phyloP scores from a whole-genome alignment of 2,113 vertebrate genomes.

The Cyphomyrus plagiostoma region DNA sequence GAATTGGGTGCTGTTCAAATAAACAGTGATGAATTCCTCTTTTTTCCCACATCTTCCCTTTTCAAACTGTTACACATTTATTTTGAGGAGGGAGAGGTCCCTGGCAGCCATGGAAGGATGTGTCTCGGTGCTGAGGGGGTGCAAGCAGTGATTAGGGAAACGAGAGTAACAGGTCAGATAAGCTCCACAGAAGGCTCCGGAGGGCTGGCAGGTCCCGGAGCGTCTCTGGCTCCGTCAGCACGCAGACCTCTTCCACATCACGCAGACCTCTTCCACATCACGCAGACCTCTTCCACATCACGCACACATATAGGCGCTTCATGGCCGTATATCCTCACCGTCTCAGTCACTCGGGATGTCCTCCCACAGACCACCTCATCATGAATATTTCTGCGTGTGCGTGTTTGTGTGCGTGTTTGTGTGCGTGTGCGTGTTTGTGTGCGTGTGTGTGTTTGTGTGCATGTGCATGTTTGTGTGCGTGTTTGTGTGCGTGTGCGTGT shows the following conservation, averaged over 20 bases:
- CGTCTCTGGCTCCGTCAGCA: neutral
- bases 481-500: too few relatives aligned
- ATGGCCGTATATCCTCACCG: neutral
- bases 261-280: too few relatives aligned
- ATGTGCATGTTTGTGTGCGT: too few relatives aligned
- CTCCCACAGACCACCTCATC: neutral
- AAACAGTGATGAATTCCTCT: constrained; percentile 25
- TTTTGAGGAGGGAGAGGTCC: neutral
- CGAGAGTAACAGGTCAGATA: neutral
- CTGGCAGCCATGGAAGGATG: neutral
- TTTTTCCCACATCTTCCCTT: neutral
- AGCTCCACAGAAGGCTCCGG: neutral
- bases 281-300: neutral
- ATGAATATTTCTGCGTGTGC: neutral
- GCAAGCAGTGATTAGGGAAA: neutral
- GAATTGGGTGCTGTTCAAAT: constrained; percentile 16
- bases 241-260: neutral
- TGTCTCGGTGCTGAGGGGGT: neutral
- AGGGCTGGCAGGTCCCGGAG: neutral
- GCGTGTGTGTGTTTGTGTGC: too few relatives aligned
- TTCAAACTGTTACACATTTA: neutral
- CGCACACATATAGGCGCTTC: neutral
- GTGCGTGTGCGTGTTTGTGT: too few relatives aligned
- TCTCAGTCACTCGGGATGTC: neutral
- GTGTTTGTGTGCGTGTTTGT: too few relatives aligned